Conservation (phyloP, 2,797 vertebrate species). For the Coreius guichenoti region DNA sequence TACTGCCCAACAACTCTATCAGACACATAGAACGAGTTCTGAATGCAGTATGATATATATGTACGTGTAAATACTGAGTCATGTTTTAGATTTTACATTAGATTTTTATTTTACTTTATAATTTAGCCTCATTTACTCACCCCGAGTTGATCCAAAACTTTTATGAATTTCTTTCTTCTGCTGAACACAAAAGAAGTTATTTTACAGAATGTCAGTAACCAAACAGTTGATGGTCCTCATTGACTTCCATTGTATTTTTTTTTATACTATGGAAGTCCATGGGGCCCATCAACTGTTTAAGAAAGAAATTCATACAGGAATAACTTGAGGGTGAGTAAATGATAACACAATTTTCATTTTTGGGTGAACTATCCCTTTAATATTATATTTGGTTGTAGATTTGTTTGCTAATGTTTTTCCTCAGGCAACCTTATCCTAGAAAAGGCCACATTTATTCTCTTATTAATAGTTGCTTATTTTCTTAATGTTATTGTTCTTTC, state of each 20-base stretch:
- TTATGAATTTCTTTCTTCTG: neutral
- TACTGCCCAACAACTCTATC: conserved; percentile 62
- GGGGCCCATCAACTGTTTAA: too few species aligned
- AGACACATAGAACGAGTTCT: neutral
- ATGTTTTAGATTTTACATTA: neutral
- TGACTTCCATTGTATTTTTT: too few species aligned
- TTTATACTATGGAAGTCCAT: too few species aligned
- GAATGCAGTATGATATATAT: neutral
- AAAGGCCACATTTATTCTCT: neutral
- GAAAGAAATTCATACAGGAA: too few species aligned
- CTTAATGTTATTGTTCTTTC: neutral
- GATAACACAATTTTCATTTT: too few species aligned
- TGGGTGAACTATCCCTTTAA: too few species aligned
- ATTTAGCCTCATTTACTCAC: neutral
- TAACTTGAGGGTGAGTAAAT: too few species aligned
- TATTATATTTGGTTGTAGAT: neutral
- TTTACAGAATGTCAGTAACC: too few species aligned
- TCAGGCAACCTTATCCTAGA: neutral
- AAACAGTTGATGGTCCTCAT: too few species aligned
- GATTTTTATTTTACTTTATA: neutral
- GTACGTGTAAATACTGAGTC: neutral
- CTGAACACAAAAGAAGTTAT: neutral
- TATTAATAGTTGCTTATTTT: neutral
- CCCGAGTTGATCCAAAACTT: neutral
- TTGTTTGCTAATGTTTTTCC: neutral